Evolutionary conservation across 2,797 vertebrate genomes (phyloP).

Genomic region (Spheniscus humboldti): DNA sequence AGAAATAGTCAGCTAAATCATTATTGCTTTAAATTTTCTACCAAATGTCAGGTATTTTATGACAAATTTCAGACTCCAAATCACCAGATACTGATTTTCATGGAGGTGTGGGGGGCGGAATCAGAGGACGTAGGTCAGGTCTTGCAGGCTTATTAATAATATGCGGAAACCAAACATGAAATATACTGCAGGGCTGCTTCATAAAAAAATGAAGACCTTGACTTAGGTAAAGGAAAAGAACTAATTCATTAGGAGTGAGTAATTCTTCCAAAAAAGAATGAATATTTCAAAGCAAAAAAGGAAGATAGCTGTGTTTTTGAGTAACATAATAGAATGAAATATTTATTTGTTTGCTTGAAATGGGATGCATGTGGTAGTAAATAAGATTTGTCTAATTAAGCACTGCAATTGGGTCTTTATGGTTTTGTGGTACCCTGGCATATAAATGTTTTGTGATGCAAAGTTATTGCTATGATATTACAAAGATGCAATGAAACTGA

Average conservation of each 20-base stretch:
- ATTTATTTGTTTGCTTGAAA: not conserved
- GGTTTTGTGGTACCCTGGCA: not conserved
- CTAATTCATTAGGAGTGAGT: not conserved
- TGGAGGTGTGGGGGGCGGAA: no score
- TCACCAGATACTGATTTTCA: not conserved
- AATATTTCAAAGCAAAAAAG: not conserved
- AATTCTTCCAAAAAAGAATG: not conserved
- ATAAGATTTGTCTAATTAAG: not conserved
- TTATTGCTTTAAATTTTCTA: not conserved
- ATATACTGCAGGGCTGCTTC: not conserved
- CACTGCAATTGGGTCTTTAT: not conserved
- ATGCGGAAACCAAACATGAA: not conserved
- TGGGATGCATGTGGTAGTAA: not conserved
- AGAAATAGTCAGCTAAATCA: not conserved
- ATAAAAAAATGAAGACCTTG: not conserved
- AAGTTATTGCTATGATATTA: not conserved
- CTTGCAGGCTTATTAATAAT: not conserved
- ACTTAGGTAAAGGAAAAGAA: not conserved
- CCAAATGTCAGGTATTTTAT: not conserved
- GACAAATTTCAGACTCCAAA: not conserved
- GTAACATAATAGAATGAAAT: not conserved
- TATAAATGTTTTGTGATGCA: not conserved
- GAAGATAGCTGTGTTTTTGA: not conserved
- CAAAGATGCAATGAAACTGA: not conserved
- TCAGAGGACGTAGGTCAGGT: fast-evolving